Percentiles rank a stretch among this genome's conserved stretches.
These are phyloP conservation scores for Stichopus chloronotus DNA, from an alignment of 35 echinoderm and acorn worm genomes.

Conservation along the genomic window DNA sequence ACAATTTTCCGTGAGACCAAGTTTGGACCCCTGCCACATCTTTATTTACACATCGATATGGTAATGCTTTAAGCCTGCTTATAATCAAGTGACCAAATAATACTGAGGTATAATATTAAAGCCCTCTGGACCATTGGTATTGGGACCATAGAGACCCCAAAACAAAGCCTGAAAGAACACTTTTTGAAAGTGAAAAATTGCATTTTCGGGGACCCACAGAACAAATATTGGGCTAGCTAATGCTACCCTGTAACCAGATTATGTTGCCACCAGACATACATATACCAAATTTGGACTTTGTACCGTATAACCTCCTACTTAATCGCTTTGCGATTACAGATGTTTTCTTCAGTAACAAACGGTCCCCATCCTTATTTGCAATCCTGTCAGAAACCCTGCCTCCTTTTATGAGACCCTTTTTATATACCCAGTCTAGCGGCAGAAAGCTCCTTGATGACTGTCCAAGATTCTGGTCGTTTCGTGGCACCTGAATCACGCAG, in stretches of 20 bases:
- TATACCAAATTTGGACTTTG: too few species aligned
- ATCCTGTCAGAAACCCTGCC: too few species aligned
- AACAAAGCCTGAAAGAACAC: too few species aligned
- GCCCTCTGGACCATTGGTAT: not conserved
- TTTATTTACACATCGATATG: not conserved
- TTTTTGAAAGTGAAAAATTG: too few species aligned
- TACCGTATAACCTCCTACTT: too few species aligned
- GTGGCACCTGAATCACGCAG: not conserved
- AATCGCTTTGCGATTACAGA: too few species aligned
- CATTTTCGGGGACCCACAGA: too few species aligned
- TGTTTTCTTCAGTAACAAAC: too few species aligned
- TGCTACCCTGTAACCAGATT: too few species aligned
- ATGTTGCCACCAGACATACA: too few species aligned
- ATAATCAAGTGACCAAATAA: not conserved
- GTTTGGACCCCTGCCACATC: slow-evolving; percentile 3
- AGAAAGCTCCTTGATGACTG: not conserved
- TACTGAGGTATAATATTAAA: not conserved
- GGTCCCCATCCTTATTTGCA: too few species aligned
- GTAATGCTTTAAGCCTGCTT: not conserved
- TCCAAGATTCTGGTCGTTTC: slow-evolving; percentile 9
- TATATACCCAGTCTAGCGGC: not conserved
- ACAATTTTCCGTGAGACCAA: slow-evolving; percentile 14
- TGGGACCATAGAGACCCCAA: not conserved
- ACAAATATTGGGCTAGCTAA: too few species aligned
- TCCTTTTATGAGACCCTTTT: not conserved